These are phyloP conservation scores for Silurus aristotelis DNA, from an alignment of 2,797 vertebrate genomes.

Conservation along the genomic window DNA sequence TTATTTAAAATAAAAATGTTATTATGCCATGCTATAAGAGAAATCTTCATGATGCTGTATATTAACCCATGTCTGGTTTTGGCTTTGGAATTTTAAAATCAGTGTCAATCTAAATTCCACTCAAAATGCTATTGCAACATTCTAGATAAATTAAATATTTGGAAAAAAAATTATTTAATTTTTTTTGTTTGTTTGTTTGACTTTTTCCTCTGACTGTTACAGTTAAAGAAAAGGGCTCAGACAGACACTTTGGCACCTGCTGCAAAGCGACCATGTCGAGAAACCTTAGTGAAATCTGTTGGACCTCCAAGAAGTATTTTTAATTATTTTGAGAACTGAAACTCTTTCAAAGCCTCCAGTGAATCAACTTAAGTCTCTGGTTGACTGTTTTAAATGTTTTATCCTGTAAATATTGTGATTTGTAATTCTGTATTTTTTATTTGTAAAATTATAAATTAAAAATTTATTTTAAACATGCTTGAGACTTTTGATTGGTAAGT, in stretches of 20 bases:
- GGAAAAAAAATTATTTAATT: too few relatives aligned
- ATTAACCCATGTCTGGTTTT: neutral
- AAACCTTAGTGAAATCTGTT: constrained; percentile 43
- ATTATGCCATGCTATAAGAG: neutral
- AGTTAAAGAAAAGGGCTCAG: constrained; percentile 72
- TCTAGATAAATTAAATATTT: neutral
- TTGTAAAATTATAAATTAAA: constrained; percentile 77
- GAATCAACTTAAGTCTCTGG: neutral
- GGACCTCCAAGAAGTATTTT: constrained; percentile 75
- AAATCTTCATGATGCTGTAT: neutral
- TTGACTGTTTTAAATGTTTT: constrained; percentile 55
- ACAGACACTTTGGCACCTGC: constrained; percentile 55
- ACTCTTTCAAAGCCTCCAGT: neutral
- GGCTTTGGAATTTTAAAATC: too few relatives aligned
- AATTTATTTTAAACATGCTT: constrained; percentile 68
- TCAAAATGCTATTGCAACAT: neutral
- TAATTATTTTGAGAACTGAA: constrained; percentile 74
- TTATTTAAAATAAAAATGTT: neutral
- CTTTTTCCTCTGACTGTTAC: constrained; percentile 23
- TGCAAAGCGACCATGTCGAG: constrained; percentile 71
- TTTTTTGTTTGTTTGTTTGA: neutral
- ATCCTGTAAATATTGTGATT: constrained; percentile 74
- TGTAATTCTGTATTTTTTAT: constrained; percentile 53
- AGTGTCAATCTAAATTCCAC: neutral
- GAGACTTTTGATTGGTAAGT: neutral